phyloP scores from a whole-genome alignment of 2,888 invertebrate genomes.

The Pterobdella sp. region DNA sequence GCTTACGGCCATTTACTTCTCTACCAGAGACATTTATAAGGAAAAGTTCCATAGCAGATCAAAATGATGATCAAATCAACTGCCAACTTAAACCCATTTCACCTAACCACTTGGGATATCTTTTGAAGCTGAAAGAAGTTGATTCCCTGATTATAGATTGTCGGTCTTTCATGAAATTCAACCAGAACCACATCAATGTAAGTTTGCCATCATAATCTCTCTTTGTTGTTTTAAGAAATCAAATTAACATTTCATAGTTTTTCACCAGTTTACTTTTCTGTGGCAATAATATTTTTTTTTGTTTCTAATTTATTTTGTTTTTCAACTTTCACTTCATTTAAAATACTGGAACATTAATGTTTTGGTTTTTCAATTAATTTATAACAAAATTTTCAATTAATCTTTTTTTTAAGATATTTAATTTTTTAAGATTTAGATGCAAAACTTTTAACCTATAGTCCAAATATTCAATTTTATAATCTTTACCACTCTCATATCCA shows the following conservation, averaged over 20 bases:
- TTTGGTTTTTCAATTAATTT: no score
- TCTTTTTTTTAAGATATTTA: no score
- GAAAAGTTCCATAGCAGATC: background rate
- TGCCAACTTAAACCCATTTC: background rate
- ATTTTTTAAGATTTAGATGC: background rate
- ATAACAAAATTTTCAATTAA: no score
- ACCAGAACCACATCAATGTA: slow-evolving; percentile 60
- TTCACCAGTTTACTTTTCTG: no score
- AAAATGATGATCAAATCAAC: background rate
- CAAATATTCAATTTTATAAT: background rate
- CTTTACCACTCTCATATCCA: background rate
- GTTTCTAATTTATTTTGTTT: no score
- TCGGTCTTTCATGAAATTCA: slow-evolving; percentile 64
- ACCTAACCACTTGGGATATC: slow-evolving; percentile 7
- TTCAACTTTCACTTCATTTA: background rate
- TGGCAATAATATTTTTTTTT: no score
- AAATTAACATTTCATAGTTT: no score
- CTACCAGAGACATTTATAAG: background rate
- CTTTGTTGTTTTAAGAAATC: no score
- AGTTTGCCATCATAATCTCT: no score
- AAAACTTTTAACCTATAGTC: background rate
- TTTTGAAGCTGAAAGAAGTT: slow-evolving; percentile 1
- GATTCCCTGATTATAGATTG: slow-evolving; percentile 53
- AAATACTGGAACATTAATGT: no score
- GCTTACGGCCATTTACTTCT: background rate